phyloP scores from a whole-genome alignment of 35 echinoderm and acorn worm genomes.

The Anneissia japonica region DNA sequence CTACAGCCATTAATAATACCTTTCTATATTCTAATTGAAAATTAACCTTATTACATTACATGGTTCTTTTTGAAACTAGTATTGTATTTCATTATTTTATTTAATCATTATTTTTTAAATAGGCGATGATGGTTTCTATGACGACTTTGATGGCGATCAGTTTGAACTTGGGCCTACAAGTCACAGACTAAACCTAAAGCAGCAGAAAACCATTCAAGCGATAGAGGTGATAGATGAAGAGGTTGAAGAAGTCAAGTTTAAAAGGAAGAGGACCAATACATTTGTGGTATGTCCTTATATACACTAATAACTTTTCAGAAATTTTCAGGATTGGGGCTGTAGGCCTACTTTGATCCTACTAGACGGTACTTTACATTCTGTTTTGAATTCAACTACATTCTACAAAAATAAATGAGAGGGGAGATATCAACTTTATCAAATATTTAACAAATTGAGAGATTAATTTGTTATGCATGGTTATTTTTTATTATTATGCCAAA shows the following conservation, averaged over 20 bases:
- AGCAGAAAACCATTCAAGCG: slow-evolving; percentile 42
- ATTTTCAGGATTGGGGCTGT: too few species aligned
- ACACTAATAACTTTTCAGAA: too few species aligned
- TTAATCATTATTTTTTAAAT: not conserved
- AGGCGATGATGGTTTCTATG: slow-evolving; percentile 93
- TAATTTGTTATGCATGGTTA: too few species aligned
- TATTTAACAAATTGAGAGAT: too few species aligned
- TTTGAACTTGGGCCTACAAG: slow-evolving; percentile 13
- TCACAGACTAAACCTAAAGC: slow-evolving; percentile 18
- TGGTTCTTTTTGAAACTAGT: not conserved
- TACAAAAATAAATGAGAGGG: too few species aligned
- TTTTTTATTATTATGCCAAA: too few species aligned
- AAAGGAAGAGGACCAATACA: slow-evolving; percentile 12
- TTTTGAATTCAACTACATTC: too few species aligned
- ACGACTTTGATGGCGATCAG: slow-evolving; percentile 22
- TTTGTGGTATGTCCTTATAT: slow-evolving; percentile 7
- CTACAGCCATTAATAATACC: not conserved
- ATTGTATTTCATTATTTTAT: not conserved
- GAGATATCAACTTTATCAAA: too few species aligned
- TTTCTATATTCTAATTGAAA: not conserved
- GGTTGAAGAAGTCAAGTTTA: slow-evolving; percentile 21
- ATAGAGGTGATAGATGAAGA: slow-evolving; percentile 52
- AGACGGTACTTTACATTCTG: too few species aligned
- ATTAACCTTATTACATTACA: not conserved
- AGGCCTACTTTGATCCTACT: too few species aligned